A percentile compares a stretch with the other conserved stretches of the same genome.
Conservation (phyloP, 2,113 vertebrate species). For the Microcebus ravelobensis region DNA sequence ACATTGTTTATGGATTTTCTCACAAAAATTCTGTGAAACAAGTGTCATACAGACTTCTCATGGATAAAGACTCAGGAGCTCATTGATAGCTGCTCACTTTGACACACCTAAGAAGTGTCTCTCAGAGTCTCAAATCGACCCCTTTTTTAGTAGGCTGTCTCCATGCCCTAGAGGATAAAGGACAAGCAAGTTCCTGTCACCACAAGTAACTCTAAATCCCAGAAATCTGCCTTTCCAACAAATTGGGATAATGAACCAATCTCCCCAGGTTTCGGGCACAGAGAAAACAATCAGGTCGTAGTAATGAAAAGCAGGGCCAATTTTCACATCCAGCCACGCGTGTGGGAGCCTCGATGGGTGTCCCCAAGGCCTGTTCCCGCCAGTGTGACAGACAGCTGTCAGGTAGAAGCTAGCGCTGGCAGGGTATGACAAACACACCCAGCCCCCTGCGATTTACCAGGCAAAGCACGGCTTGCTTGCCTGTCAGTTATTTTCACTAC, state of each 20-base stretch:
- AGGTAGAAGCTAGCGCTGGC: background rate
- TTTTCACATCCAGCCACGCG: fast-evolving
- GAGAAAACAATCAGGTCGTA: fast-evolving
- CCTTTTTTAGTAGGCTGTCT: background rate
- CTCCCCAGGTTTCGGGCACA: background rate
- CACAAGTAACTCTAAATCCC: background rate
- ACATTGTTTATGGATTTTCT: background rate
- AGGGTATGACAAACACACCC: constrained; percentile 21
- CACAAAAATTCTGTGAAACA: background rate
- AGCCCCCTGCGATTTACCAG: constrained; percentile 31
- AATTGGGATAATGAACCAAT: background rate
- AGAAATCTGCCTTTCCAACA: background rate
- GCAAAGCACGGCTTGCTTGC: background rate
- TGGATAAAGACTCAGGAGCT: background rate
- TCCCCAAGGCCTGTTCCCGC: background rate
- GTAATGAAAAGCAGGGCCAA: background rate
- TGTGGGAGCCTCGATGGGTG: fast-evolving
- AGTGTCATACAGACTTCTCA: background rate
- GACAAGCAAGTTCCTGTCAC: background rate
- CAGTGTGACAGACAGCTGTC: constrained; percentile 49
- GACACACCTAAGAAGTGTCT: background rate
- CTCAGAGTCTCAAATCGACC: background rate
- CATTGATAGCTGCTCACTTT: background rate
- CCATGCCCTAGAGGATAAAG: background rate
- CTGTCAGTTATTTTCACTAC: background rate